Evolutionary conservation across 1,140 invertebrate genomes (phyloP).

Genomic region (Lepidotrigona ventralis): DNA sequence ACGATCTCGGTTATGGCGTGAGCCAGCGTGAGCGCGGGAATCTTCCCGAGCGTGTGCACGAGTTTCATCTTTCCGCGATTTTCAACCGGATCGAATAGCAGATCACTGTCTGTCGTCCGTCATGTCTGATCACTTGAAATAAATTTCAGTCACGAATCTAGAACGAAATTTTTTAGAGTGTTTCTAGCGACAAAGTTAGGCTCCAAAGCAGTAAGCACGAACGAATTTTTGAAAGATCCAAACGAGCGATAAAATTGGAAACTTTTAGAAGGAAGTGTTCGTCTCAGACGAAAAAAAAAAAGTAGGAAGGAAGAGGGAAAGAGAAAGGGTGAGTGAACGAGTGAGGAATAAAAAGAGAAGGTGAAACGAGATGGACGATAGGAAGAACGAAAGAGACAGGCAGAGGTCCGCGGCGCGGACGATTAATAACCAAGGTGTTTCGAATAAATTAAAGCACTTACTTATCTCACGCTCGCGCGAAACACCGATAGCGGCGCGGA

Average conservation of each 20-base stretch:
- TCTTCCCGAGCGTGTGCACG: neutral
- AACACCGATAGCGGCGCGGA: conserved; percentile 67
- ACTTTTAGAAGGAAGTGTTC: neutral
- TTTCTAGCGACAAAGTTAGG: no score
- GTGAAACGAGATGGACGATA: neutral
- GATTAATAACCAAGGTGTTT: conserved; percentile 79
- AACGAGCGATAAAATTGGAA: neutral
- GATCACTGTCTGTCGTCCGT: no score
- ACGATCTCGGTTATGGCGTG: conserved; percentile 34
- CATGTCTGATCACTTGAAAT: no score
- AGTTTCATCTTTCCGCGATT: neutral
- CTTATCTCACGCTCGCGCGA: conserved; percentile 71
- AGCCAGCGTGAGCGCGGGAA: conserved; percentile 1
- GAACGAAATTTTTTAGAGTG: no score
- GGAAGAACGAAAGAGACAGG: neutral
- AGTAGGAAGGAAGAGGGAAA: neutral
- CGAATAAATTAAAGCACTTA: conserved; percentile 80
- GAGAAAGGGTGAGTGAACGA: neutral
- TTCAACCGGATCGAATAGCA: neutral
- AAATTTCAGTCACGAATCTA: no score
- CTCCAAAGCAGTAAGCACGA: no score
- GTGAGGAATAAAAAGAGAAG: conserved; percentile 17
- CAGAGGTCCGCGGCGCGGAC: conserved; percentile 63
- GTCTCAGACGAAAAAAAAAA: neutral
- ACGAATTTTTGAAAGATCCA: neutral